Evolutionary conservation across 2,113 vertebrate species (phyloP).

Genomic region (Ophiodon elongatus): DNA sequence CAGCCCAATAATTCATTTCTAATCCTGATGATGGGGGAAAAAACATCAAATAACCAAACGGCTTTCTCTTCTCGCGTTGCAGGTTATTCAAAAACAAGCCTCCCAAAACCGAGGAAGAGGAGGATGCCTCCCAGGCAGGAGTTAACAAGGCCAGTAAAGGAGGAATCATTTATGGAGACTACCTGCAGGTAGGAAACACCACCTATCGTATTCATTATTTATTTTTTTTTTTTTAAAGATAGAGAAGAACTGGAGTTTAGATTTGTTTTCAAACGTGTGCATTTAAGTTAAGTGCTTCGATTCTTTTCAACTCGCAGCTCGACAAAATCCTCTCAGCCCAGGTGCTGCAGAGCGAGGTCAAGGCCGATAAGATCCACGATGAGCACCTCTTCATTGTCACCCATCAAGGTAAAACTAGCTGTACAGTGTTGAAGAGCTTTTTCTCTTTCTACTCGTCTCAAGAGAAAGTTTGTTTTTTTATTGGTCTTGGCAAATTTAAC

Average conservation of each 20-base stretch:
- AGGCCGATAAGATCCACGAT: slow-evolving; percentile 95
- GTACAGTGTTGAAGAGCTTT: not conserved
- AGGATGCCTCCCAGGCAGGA: slow-evolving; percentile 88
- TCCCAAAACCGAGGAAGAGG: slow-evolving; percentile 79
- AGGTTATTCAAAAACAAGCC: slow-evolving; percentile 86
- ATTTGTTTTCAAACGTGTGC: not conserved
- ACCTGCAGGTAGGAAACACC: slow-evolving; percentile 87
- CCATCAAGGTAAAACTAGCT: slow-evolving; percentile 90
- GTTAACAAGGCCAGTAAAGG: slow-evolving; percentile 91
- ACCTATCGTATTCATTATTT: not conserved
- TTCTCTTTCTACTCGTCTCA: not conserved
- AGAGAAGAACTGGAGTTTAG: not conserved
- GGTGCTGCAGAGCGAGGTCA: slow-evolving; percentile 93
- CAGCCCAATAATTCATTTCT: not conserved
- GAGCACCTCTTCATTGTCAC: slow-evolving; percentile 98
- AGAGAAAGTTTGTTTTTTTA: not conserved
- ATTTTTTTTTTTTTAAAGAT: not conserved
- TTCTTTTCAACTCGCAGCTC: slow-evolving; percentile 84
- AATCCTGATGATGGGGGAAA: slow-evolving; percentile 7
- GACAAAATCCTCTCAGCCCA: slow-evolving; percentile 93
- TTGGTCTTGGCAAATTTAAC: not conserved
- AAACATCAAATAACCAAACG: slow-evolving; percentile 28
- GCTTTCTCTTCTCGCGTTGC: slow-evolving; percentile 62
- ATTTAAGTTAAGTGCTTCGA: not conserved
- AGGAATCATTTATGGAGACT: slow-evolving; percentile 92